Percentiles rank a stretch among this genome's conserved stretches.
Evolutionary conservation across 1,140 invertebrate genomes (phyloP).

Genomic region (Danaus plexippus): DNA sequence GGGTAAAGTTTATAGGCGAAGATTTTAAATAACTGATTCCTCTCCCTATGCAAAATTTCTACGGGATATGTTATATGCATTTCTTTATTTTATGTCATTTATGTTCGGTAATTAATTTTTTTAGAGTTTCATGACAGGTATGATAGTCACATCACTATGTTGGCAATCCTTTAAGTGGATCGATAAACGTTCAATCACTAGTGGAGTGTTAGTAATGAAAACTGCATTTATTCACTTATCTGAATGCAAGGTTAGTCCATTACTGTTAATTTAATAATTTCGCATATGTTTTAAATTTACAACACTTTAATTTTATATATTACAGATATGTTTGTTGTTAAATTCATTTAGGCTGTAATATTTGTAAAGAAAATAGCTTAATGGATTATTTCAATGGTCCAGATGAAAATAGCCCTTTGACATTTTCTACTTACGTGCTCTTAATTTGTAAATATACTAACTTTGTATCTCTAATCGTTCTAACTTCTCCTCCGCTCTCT

Average conservation of each 20-base stretch:
- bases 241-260: slow-evolving; percentile 24
- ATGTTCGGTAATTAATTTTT: no score
- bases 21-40: no score
- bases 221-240: slow-evolving; percentile 41
- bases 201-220: slow-evolving; percentile 28
- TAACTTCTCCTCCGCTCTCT: slow-evolving; percentile 69
- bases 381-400: not conserved
- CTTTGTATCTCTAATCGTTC: slow-evolving; percentile 80
- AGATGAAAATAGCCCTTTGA: not conserved
- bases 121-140: slow-evolving; percentile 19
- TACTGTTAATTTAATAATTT: no score
- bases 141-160: slow-evolving; percentile 27
- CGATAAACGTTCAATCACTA: slow-evolving; percentile 30
- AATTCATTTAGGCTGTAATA: slow-evolving; percentile 3
- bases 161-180: slow-evolving; percentile 31
- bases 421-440: slow-evolving; percentile 5
- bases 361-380: slow-evolving; percentile 6
- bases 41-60: no score
- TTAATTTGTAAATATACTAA: slow-evolving; percentile 62
- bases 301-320: no score
- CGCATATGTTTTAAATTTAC: not conserved
- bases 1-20: no score
- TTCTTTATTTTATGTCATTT: no score
- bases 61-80: no score
- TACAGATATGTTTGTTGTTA: not conserved